Base-by-base conservation (phyloP, 2,113 vertebrate genomes). In the Sphyrna mokarran region DNA sequence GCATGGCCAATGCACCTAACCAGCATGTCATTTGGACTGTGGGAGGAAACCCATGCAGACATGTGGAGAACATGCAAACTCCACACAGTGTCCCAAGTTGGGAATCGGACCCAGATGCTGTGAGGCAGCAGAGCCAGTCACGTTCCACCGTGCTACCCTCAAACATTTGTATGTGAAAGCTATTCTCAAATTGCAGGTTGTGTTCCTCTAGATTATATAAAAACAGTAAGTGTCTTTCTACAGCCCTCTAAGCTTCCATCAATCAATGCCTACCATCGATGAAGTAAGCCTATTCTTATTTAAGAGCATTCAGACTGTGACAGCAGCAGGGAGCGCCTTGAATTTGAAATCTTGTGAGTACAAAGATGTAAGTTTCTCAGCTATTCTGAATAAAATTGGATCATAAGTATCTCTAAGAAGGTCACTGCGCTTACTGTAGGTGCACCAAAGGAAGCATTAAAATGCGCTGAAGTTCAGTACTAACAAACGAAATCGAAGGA, bases 371-470 rank as follows among this genome's bases (percentile, higher is more conserved):
- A 13, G 85, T 37, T 94, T 68, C 90, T 94, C 90, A 66, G 9
- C 37, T n/a, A 68, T 29, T 90, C 18, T n/a, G 37, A 68, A 94
- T 37, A 68, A 68, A 33, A 90, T 90, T 61, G 87, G 87, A 90
- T 33, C 61, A 90, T 61, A 13, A 61, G 23, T 26, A 90, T 90
- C 48, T 63, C 90, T 94, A 68, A 69, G 63, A 8, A 37, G 68
- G 58, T 40, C 63, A 94, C 68, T 94, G 3, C 63, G 20, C 48
- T 40, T 68, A 94, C 33, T 94, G 63, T 33, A 94, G 90, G 63
- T 94, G 33, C 33, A 94, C n/a, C 63, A 94, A 94, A 94, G 90
- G 63, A n/a, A 94, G 20, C 63, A 68, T 94, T 89, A 89, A 89
- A 89, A 89, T 58, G 48, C 22, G 11, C 58, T 20, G 90, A 33